A percentile compares a stretch with the other conserved stretches of the same genome.
These are phyloP conservation scores for Hymenopus coronatus DNA, from an alignment of 2,888 invertebrate genomes.

Conservation along the genomic window DNA sequence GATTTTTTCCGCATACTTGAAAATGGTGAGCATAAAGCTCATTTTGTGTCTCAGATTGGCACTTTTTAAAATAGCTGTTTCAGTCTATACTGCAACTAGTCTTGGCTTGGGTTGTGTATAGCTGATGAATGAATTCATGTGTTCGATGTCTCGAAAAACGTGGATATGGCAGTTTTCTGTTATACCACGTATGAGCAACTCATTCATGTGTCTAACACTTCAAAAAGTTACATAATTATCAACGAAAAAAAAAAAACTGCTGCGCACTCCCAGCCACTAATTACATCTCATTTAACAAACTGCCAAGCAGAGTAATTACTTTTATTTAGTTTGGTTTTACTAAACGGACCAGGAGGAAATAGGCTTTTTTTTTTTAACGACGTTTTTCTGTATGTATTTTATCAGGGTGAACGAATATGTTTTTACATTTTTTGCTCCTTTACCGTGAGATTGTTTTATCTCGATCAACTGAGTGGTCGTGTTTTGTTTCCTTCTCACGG, in stretches of 20 bases:
- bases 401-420: not conserved
- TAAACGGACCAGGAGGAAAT: not conserved
- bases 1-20: no score
- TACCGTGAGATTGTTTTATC: not conserved
- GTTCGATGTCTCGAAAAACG: not conserved
- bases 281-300: not conserved
- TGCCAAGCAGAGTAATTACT: not conserved
- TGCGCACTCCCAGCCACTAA: not conserved
- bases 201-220: not conserved
- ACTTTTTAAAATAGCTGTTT: not conserved
- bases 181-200: not conserved
- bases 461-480: not conserved
- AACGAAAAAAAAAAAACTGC: not conserved
- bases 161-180: not conserved
- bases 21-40: not conserved
- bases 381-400: not conserved
- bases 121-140: not conserved
- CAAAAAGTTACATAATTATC: not conserved
- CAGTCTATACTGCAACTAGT: not conserved
- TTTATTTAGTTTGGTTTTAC: not conserved
- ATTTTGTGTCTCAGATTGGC: not conserved
- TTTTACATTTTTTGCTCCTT: not conserved
- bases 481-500: not conserved
- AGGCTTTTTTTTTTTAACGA: not conserved
- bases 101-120: not conserved